These are phyloP conservation scores for Berghia stephanieae DNA, from an alignment of 1,140 invertebrate species.

Conservation along the genomic window DNA sequence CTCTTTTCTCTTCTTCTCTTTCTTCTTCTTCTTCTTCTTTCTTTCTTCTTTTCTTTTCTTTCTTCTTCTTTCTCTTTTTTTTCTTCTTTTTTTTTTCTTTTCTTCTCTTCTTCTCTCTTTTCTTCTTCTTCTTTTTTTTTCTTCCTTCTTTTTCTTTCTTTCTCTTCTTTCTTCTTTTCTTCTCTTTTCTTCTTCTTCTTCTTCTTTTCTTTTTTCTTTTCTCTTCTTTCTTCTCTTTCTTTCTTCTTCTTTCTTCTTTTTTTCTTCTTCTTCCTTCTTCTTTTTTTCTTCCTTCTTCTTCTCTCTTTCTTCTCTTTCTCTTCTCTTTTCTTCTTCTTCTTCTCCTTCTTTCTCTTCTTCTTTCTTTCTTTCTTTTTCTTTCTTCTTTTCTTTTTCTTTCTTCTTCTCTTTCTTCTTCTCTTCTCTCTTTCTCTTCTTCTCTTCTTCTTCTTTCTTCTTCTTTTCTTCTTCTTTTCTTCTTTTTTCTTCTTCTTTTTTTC, in stretches of 20 bases:
- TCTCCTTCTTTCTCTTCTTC: conserved; percentile 3
- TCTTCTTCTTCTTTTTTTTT: neutral
- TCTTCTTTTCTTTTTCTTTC: neutral
- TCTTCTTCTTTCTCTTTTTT: conserved; percentile 1
- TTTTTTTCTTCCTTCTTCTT: neutral
- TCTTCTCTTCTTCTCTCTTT: neutral
- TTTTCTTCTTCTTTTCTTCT: neutral
- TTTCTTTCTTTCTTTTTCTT: conserved; percentile 2
- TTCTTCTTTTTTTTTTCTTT: neutral
- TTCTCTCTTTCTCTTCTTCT: neutral
- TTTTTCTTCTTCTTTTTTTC: neutral
- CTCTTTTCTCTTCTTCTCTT: neutral
- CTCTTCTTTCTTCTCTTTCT: neutral
- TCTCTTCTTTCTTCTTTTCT: neutral
- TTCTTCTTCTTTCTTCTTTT: too few species aligned
- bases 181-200: neutral
- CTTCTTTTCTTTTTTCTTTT: neutral
- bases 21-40: neutral
- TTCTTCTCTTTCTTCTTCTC: neutral
- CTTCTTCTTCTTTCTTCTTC: neutral
- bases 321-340: neutral
- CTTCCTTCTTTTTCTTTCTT: neutral
- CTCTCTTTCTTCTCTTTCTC: neutral
- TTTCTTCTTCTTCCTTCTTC: neutral
- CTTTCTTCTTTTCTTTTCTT: neutral